phyloP scores from a whole-genome alignment of 2,797 vertebrate genomes.

The Rhyacichthys aspro region DNA sequence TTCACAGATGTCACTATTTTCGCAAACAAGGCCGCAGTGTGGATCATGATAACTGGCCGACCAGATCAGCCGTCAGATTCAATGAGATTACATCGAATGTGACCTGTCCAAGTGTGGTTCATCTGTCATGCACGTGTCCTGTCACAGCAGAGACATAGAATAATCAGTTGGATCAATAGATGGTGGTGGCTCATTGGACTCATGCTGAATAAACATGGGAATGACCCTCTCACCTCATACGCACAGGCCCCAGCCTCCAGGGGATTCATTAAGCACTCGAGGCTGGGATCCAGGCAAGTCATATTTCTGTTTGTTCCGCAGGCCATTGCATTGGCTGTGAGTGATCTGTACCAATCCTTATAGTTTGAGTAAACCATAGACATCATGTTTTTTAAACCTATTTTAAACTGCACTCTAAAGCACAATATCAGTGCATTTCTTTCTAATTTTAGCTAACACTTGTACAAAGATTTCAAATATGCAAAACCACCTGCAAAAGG shows the following conservation, averaged over 20 bases:
- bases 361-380: slow-evolving; percentile 7
- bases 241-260: slow-evolving; percentile 64
- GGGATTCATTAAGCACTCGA: slow-evolving; percentile 77
- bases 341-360: slow-evolving; percentile 6
- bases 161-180: slow-evolving; percentile 84
- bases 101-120: slow-evolving; percentile 73
- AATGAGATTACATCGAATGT: slow-evolving; percentile 68
- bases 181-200: slow-evolving; percentile 63
- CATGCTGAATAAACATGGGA: slow-evolving; percentile 82
- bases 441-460: slow-evolving; percentile 35
- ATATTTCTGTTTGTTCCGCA: slow-evolving; percentile 69
- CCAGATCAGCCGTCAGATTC: slow-evolving; percentile 69
- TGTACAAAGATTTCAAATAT: slow-evolving; percentile 34
- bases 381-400: background rate
- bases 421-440: slow-evolving; percentile 5
- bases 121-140: slow-evolving; percentile 76
- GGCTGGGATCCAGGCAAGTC: slow-evolving; percentile 66
- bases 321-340: slow-evolving; percentile 26
- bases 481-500: slow-evolving; percentile 42
- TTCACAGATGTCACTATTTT: slow-evolving; percentile 60
- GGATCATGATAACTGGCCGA: slow-evolving; percentile 64
- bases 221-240: slow-evolving; percentile 77
- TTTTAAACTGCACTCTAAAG: background rate
- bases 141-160: slow-evolving; percentile 77
- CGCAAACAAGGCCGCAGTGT: slow-evolving; percentile 58